phyloP scores from a whole-genome alignment of 2,797 vertebrate species.

The Coracias cyanogaster region DNA sequence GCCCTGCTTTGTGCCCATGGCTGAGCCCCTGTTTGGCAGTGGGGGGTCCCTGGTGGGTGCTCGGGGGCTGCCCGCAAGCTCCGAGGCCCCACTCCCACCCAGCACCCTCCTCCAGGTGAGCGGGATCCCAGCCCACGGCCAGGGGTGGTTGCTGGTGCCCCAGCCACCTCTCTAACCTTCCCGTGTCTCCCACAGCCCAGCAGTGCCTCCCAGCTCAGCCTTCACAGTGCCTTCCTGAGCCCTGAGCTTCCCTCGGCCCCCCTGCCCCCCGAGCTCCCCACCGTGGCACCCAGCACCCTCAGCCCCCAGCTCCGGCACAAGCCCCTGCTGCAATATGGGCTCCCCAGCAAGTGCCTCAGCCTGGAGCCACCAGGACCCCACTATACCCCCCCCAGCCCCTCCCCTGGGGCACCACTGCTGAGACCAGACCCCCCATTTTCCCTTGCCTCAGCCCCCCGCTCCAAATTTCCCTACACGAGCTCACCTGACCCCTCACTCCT shows the following conservation, averaged over 20 bases:
- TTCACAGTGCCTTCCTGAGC: constrained; percentile 44
- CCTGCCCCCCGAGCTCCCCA: neutral
- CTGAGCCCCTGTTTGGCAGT: constrained; percentile 38
- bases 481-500: constrained; percentile 74
- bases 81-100: neutral
- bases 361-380: constrained; percentile 70
- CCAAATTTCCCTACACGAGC: constrained; percentile 80
- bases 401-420: constrained; percentile 43
- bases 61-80: neutral
- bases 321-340: constrained; percentile 74
- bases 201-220: constrained; percentile 55
- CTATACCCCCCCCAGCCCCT: constrained; percentile 18
- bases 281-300: constrained; percentile 24
- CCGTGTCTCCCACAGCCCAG: constrained; percentile 52
- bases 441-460: constrained; percentile 46
- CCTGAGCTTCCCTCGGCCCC: constrained; percentile 62
- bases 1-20: constrained; percentile 55
- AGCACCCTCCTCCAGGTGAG: constrained; percentile 73
- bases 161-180: neutral
- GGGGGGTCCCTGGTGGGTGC: constrained; percentile 29
- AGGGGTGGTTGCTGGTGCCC: accelerated
- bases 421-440: constrained; percentile 74
- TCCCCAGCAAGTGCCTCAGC: constrained; percentile 74
- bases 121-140: neutral
- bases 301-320: constrained; percentile 77